Evolutionary conservation across 2,113 vertebrate genomes (phyloP), one percentile per base, ranked within the genome.

Genomic region (Pterophyllum scalare): DNA sequence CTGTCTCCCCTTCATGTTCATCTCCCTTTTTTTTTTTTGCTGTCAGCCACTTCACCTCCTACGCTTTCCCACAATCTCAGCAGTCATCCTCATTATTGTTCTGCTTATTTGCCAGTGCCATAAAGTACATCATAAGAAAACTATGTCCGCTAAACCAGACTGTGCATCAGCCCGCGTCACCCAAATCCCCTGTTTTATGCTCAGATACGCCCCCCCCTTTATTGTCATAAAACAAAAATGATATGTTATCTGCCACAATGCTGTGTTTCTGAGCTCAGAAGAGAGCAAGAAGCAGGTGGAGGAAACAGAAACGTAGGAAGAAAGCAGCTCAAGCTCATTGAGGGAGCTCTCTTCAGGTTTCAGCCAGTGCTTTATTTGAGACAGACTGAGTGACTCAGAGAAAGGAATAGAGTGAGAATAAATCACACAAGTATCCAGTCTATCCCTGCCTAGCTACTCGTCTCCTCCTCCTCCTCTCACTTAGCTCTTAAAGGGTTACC

Each of bases 21-120:
- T 80, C 72, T 81, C n/a, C 10, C 5, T 77, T 49, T 70, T 35
- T 78, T 77, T 49, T 70, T 35, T 78, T 52, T 79, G 17, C 75
- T 72, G 52, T 82, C 79, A 84, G 74, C 77, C 74, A 81, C 77
- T 59, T 80, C 56, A 86, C 84, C 82, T 84, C 86, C 88, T 81
- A 86, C 76, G 86, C 81, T 33, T 64, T 56, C 87, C 77, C 81
- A 62, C 83, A 59, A 77, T 83, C 84, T 85, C 82, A 77, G 80
- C 86, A 86, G 61, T 86, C 86, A 43, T 84, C 89, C 75, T 92
- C 80, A 87, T 89, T 90, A 87, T 88, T 77, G 64, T 46, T 88
- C 77, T 61, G 76, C 81, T 85, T 80, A 56, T 87, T 87, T 86
- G 79, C 80, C 86, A 75, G 58, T 22, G 65, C 75, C 78, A 75